phyloP scores from a whole-genome alignment of 2,113 vertebrate genomes.

The Bos taurus region ARS-UCD2.0 NW_020192292.1:7910501-7911000 shows the following conservation, averaged over 20 bases:
- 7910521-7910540: neutral
- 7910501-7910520: conserved; percentile 26
- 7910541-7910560: neutral
- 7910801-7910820: neutral
- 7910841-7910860: conserved; percentile 14
- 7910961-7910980: neutral
- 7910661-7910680: conserved; percentile 36
- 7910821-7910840: conserved; percentile 28
- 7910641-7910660: neutral
- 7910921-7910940: conserved; percentile 45
- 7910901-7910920: conserved; percentile 49
- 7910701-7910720: conserved; percentile 37
- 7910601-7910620: conserved; percentile 53
- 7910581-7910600: conserved; percentile 53
- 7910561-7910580: conserved; percentile 53
- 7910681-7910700: conserved; percentile 58
- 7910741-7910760: neutral
- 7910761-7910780: neutral
- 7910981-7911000: conserved; percentile 48
- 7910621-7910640: conserved; percentile 47
- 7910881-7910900: conserved; percentile 26
- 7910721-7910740: neutral
- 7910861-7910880: neutral
- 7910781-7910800: conserved; percentile 36
- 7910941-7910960: conserved; percentile 58